Conservation (phyloP, 2,888 invertebrate species). For the Ochropleura leucogaster region DNA sequence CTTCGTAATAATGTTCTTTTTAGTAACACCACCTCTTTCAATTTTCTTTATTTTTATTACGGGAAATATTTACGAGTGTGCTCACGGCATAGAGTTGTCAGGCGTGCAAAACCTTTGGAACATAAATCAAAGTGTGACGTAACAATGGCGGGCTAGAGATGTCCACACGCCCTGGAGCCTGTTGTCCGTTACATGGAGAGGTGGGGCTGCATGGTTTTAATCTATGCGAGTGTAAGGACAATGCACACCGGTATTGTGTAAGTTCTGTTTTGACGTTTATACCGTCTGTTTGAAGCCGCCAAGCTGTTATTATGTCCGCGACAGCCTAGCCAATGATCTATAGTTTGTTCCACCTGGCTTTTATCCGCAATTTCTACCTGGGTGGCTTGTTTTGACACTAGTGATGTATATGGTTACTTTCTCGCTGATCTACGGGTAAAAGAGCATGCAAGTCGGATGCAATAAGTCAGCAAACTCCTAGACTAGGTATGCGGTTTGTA, state of each 20-base stretch:
- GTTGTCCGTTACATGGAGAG: slow-evolving; percentile 55
- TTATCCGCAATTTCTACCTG: slow-evolving; percentile 54
- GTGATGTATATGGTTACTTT: slow-evolving; percentile 49
- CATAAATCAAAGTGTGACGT: slow-evolving; percentile 72
- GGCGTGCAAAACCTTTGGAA: slow-evolving; percentile 28
- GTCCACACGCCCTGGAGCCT: slow-evolving; percentile 63
- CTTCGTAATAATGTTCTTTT: slow-evolving; percentile 52
- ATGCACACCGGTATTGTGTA: slow-evolving; percentile 57
- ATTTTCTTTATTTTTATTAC: slow-evolving; percentile 63
- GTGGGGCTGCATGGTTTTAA: slow-evolving; percentile 58
- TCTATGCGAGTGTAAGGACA: slow-evolving; percentile 63
- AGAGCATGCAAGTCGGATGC: slow-evolving; percentile 26
- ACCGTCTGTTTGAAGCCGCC: slow-evolving; percentile 57
- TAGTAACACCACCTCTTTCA: slow-evolving; percentile 47
- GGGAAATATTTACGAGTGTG: slow-evolving; percentile 58
- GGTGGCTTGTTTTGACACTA: slow-evolving; percentile 56
- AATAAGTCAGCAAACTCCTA: slow-evolving; percentile 40
- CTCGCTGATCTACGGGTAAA: slow-evolving; percentile 34
- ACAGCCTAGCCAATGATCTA: slow-evolving; percentile 50
- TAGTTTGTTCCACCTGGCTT: slow-evolving; percentile 47
- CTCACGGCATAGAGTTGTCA: slow-evolving; percentile 63
- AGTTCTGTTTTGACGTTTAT: slow-evolving; percentile 50
- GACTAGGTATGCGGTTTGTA: slow-evolving; percentile 30
- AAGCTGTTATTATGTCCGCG: slow-evolving; percentile 51
- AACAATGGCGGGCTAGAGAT: slow-evolving; percentile 70